Conservation (phyloP, 2,888 invertebrate genomes). For the Bombylius major region DNA sequence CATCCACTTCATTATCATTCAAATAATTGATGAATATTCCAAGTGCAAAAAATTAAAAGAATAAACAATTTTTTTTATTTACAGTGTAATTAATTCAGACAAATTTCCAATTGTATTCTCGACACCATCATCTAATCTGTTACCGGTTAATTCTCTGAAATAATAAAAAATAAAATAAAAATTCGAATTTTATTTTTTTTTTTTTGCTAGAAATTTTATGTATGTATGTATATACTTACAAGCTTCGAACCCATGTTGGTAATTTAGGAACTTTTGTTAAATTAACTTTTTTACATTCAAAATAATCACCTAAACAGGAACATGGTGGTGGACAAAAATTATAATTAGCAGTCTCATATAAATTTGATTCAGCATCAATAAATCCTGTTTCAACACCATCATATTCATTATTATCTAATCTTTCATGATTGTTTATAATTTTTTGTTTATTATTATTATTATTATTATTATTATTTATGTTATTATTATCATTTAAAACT, state of each 20-base stretch:
- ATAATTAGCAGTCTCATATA: constrained; percentile 1
- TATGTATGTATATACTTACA: constrained; percentile 41
- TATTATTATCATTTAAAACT: neutral
- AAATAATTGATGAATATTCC: too few relatives aligned
- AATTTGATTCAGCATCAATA: neutral
- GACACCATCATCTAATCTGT: constrained; percentile 40
- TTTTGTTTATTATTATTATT: too few relatives aligned
- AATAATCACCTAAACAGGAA: constrained; percentile 57
- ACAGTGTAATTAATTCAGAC: constrained; percentile 40
- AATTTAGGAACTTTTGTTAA: constrained; percentile 58
- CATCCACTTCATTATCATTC: too few relatives aligned
- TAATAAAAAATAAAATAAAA: constrained; percentile 3
- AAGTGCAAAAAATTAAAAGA: too few relatives aligned
- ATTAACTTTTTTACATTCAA: constrained; percentile 62
- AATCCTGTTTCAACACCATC: neutral
- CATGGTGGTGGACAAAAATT: constrained; percentile 49
- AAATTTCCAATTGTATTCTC: constrained; percentile 39
- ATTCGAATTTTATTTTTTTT: too few relatives aligned
- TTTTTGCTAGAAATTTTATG: neutral
- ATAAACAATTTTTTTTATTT: constrained; percentile 22
- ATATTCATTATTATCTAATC: neutral
- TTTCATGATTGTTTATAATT: too few relatives aligned
- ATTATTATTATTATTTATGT: too few relatives aligned
- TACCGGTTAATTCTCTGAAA: constrained; percentile 46
- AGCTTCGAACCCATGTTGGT: constrained; percentile 61